Conservation (phyloP, 2,797 vertebrate genomes). For the Holocentrus rufus region DNA sequence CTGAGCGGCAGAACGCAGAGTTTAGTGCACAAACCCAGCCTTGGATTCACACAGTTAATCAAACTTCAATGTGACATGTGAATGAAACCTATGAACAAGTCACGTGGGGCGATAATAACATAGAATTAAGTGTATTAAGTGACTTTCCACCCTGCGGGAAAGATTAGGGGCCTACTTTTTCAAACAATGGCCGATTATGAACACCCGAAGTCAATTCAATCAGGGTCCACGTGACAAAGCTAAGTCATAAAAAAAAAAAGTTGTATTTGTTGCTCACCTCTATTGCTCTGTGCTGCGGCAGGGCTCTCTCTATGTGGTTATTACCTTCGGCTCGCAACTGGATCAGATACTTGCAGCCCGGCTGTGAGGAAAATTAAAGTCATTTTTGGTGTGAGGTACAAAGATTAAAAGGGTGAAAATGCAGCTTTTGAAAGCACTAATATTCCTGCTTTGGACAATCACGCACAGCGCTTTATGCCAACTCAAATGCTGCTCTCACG, state of each 20-base stretch:
- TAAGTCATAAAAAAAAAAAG: conserved; percentile 43
- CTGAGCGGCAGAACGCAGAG: conserved; percentile 71
- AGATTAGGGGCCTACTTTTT: conserved; percentile 64
- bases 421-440: neutral
- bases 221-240: conserved; percentile 63
- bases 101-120: conserved; percentile 66
- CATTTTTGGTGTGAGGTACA: neutral
- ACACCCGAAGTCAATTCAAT: conserved; percentile 13
- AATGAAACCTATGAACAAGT: conserved; percentile 52
- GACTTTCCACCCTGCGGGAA: conserved; percentile 51
- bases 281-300: conserved; percentile 90
- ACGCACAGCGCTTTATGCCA: neutral
- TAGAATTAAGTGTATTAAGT: conserved; percentile 73
- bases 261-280: conserved; percentile 81
- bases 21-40: conserved; percentile 33
- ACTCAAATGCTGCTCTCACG: neutral
- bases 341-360: conserved; percentile 91
- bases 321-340: conserved; percentile 95
- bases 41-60: neutral
- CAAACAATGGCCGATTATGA: conserved; percentile 58
- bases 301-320: conserved; percentile 94
- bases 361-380: conserved; percentile 71
- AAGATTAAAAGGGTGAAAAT: neutral
- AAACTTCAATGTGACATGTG: conserved; percentile 22
- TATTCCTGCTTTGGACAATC: neutral